These are phyloP conservation scores for Mungos mungo DNA, from an alignment of 2,113 vertebrate species.

Conservation along the genomic window DNA sequence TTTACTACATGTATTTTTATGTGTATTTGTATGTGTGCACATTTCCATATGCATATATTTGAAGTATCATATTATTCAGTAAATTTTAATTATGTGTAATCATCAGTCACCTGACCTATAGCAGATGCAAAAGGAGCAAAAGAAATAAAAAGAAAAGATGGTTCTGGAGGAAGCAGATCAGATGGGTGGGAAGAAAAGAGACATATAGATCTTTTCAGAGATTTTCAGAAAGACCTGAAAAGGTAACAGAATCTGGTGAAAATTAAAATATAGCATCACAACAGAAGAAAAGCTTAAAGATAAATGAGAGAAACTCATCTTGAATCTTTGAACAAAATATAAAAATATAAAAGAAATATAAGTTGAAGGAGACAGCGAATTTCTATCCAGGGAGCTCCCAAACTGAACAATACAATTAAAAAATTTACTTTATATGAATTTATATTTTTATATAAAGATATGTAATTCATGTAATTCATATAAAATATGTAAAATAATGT, in stretches of 20 bases:
- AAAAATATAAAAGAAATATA: background rate
- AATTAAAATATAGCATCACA: background rate
- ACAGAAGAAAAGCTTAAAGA: background rate
- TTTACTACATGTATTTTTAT: background rate
- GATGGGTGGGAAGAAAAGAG: background rate
- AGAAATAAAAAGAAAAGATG: background rate
- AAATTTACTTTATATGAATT: background rate
- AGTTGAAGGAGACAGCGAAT: background rate
- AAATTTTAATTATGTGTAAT: background rate
- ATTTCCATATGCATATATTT: background rate
- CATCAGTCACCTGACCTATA: background rate
- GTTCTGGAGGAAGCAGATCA: background rate
- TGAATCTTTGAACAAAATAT: background rate
- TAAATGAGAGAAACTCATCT: background rate
- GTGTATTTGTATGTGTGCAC: background rate
- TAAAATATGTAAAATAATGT: background rate
- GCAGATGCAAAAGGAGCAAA: background rate
- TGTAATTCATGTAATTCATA: background rate
- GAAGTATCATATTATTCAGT: background rate
- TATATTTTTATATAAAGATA: too few relatives aligned
- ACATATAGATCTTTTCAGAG: background rate
- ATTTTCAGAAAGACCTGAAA: background rate
- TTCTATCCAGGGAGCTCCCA: background rate
- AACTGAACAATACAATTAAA: background rate
- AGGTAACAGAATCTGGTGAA: background rate